phyloP scores from a whole-genome alignment of 2,888 invertebrate species.

The Synanthedon formicaeformis region DNA sequence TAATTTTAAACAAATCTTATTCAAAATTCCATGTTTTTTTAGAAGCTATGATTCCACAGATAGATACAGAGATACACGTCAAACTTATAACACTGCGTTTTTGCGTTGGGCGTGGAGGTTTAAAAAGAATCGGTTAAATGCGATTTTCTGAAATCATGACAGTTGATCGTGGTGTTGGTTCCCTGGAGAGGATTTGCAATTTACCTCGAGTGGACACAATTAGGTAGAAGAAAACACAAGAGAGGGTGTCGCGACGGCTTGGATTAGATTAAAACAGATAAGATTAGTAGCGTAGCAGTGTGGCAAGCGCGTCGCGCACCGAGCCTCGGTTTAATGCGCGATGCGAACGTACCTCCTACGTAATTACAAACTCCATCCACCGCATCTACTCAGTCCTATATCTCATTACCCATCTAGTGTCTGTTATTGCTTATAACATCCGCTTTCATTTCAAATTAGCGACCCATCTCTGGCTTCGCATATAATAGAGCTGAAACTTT shows the following conservation, averaged over 20 bases:
- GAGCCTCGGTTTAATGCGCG: slow-evolving; percentile 22
- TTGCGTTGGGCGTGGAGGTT: too few species aligned
- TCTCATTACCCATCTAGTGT: too few species aligned
- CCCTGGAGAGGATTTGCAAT: slow-evolving; percentile 60
- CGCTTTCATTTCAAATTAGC: neutral
- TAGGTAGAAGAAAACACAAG: slow-evolving; percentile 61
- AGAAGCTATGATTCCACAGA: too few species aligned
- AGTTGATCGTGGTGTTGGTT: slow-evolving; percentile 35
- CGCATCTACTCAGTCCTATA: too few species aligned
- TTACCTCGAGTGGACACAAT: slow-evolving; percentile 66
- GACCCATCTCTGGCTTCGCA: too few species aligned
- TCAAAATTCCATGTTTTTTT: too few species aligned
- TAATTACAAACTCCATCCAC: slow-evolving; percentile 40
- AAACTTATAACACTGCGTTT: too few species aligned
- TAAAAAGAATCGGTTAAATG: slow-evolving; percentile 9
- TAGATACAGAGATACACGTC: too few species aligned
- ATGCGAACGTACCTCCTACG: slow-evolving; percentile 28
- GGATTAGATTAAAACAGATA: slow-evolving; percentile 65
- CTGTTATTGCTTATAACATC: neutral
- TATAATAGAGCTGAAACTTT: too few species aligned
- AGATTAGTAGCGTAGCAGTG: slow-evolving; percentile 58
- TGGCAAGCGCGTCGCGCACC: slow-evolving; percentile 16
- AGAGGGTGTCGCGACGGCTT: slow-evolving; percentile 56
- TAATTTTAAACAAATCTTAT: too few species aligned
- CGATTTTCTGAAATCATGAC: slow-evolving; percentile 30